Evolutionary conservation across 2,888 invertebrate genomes (phyloP).

Genomic region (Tubulanus polymorphus): DNA sequence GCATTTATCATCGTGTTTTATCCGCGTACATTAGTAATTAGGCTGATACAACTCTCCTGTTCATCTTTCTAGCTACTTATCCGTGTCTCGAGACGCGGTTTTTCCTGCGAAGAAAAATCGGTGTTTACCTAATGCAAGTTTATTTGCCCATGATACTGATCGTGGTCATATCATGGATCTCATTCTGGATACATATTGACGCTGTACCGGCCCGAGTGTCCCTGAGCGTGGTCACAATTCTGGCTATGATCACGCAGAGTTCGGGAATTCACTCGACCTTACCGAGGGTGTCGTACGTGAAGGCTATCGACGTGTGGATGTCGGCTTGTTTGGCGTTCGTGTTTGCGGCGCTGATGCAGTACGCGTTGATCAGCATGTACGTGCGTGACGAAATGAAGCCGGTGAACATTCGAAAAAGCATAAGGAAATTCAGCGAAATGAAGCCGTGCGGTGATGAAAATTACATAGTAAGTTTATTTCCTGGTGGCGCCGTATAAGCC

Average conservation of each 20-base stretch:
- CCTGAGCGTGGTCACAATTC: constrained; percentile 76
- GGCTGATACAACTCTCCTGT: too few species aligned
- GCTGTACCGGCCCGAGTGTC: constrained; percentile 87
- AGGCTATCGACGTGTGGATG: constrained; percentile 69
- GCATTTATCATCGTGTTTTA: too few species aligned
- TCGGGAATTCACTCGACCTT: constrained; percentile 85
- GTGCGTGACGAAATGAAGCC: too few species aligned
- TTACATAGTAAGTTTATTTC: too few species aligned
- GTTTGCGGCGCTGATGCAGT: constrained; percentile 77
- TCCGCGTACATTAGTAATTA: too few species aligned
- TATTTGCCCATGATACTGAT: constrained; percentile 88
- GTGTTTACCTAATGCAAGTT: constrained; percentile 86
- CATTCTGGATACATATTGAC: constrained; percentile 83
- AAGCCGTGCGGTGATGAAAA: too few species aligned
- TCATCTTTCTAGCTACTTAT: constrained; percentile 13
- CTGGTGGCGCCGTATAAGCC: too few species aligned
- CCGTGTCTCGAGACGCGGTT: constrained; percentile 80
- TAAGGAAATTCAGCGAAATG: too few species aligned
- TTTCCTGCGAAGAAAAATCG: constrained; percentile 74
- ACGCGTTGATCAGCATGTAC: too few species aligned
- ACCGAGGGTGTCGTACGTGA: constrained; percentile 87
- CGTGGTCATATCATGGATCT: constrained; percentile 95
- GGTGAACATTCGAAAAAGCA: too few species aligned
- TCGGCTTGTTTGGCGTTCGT: constrained; percentile 76
- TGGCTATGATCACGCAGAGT: constrained; percentile 77